Conservation (phyloP, 2,797 vertebrate genomes). For the Garrulus glandarius region DNA sequence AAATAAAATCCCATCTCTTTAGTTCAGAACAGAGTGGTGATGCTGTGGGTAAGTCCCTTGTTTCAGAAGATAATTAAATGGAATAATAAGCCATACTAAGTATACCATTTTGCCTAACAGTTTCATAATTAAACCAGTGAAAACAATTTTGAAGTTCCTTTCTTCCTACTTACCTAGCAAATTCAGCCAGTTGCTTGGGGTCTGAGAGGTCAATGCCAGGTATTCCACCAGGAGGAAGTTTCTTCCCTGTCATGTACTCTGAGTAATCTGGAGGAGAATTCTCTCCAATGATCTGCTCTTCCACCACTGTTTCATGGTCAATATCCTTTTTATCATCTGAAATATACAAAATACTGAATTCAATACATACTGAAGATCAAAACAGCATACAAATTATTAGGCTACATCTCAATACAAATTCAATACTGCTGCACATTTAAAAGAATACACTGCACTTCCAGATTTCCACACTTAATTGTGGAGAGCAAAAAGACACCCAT, state of each 20-base stretch:
- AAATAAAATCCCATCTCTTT: not conserved
- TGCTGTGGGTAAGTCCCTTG: not conserved
- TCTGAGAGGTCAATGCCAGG: conserved; percentile 97
- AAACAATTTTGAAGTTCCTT: not conserved
- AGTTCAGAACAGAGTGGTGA: not conserved
- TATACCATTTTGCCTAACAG: not conserved
- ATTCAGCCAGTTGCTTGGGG: conserved; percentile 97
- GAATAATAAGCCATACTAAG: not conserved
- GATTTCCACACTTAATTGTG: not conserved
- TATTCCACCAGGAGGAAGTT: conserved; percentile 95
- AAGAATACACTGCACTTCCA: not conserved
- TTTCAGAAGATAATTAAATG: not conserved
- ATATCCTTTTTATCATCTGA: conserved; percentile 99
- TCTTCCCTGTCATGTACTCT: conserved; percentile 98
- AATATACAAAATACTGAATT: conserved; percentile 65
- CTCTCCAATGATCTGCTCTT: conserved; percentile 95
- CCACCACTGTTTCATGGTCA: conserved; percentile 97
- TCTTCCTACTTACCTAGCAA: conserved; percentile 87
- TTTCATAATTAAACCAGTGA: not conserved
- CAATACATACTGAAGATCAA: not conserved
- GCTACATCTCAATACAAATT: not conserved
- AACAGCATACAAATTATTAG: not conserved
- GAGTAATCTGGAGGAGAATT: conserved; percentile 98
- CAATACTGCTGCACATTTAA: not conserved
- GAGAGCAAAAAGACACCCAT: not conserved